These are phyloP conservation scores for Lepidurus couesii DNA, from an alignment of 1,140 invertebrate species.

Conservation along the genomic window DNA sequence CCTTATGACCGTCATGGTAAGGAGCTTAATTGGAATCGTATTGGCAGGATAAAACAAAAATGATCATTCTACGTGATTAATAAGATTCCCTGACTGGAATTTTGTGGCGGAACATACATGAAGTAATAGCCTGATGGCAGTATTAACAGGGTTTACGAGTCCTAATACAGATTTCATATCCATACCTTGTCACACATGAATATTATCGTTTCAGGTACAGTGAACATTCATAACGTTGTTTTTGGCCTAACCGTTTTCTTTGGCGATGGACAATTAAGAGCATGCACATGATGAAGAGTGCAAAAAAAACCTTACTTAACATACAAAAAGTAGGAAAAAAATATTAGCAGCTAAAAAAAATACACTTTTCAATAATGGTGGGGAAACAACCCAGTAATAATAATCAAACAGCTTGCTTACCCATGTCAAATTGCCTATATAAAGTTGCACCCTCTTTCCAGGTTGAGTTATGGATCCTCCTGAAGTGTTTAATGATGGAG, in stretches of 20 bases:
- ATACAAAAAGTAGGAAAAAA: conserved; percentile 32
- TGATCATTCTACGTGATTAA: not conserved
- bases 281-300: conserved; percentile 20
- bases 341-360: conserved; percentile 40
- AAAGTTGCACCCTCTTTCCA: conserved; percentile 77
- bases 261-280: not conserved
- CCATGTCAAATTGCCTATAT: conserved; percentile 88
- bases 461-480: conserved; percentile 51
- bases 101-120: not conserved
- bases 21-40: not conserved
- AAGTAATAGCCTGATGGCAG: not conserved
- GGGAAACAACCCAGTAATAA: conserved; percentile 32
- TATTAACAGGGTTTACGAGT: conserved; percentile 9
- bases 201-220: not conserved
- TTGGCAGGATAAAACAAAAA: conserved; percentile 2
- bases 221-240: not conserved
- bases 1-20: not conserved
- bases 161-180: conserved; percentile 3
- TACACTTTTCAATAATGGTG: conserved; percentile 28
- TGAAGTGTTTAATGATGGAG: conserved; percentile 25
- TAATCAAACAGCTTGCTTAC: conserved; percentile 43
- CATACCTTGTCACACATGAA: not conserved
- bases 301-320: conserved; percentile 20
- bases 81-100: not conserved
- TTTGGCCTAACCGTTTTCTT: not conserved